Evolutionary conservation across 2,888 invertebrate genomes (phyloP).

Genomic region (Gandaritis pyraliata): DNA sequence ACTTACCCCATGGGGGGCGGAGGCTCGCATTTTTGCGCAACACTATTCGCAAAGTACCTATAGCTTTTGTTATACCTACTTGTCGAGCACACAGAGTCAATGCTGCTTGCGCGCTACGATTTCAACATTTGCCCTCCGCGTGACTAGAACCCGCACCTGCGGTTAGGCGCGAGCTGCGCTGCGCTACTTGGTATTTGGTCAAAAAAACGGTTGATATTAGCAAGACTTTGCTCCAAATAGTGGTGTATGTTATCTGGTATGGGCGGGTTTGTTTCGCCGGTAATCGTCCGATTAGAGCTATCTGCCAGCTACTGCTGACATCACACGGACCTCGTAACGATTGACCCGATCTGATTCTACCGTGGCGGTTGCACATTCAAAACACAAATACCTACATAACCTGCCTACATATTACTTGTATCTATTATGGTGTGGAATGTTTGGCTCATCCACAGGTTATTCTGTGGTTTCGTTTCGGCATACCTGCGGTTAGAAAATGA

Average conservation of each 20-base stretch:
- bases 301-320: slow-evolving; percentile 19
- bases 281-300: slow-evolving; percentile 20
- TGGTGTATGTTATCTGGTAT: slow-evolving; percentile 28
- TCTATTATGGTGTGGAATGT: neutral
- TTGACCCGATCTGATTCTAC: slow-evolving; percentile 18
- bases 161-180: too few relatives aligned
- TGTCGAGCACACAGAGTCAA: too few relatives aligned
- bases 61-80: too few relatives aligned
- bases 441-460: neutral
- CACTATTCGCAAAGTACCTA: too few relatives aligned
- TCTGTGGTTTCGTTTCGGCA: neutral
- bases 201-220: neutral
- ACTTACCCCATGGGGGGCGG: too few relatives aligned
- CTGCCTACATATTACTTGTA: neutral
- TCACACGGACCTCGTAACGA: slow-evolving; percentile 20
- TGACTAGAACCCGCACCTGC: too few relatives aligned
- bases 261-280: slow-evolving; percentile 21
- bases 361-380: slow-evolving; percentile 19
- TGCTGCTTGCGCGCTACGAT: too few relatives aligned
- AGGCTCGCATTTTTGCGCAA: too few relatives aligned
- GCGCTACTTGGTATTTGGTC: too few relatives aligned
- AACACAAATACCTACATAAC: slow-evolving; percentile 20
- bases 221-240: slow-evolving; percentile 22
- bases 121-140: too few relatives aligned
- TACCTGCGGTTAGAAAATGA: neutral